Conservation (phyloP, 2,113 vertebrate species). For the Ariopsis seemanni region DNA sequence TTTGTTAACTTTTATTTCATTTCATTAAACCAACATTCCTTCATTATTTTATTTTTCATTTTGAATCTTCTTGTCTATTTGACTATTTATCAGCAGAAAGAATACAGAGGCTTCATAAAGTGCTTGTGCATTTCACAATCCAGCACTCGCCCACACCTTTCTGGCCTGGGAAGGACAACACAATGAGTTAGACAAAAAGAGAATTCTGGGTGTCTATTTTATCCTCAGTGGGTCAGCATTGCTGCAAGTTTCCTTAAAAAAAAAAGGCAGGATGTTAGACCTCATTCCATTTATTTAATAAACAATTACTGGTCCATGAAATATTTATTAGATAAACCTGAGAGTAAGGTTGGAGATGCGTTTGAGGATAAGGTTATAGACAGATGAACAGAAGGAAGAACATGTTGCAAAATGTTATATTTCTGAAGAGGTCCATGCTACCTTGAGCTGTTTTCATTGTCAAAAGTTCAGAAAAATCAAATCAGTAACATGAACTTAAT, state of each 20-base stretch:
- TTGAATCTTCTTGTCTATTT: background rate
- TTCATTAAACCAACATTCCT: conserved; percentile 1
- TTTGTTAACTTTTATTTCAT: background rate
- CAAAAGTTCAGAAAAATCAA: background rate
- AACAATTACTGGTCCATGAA: background rate
- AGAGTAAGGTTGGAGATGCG: background rate
- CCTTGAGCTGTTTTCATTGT: background rate
- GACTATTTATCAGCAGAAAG: background rate
- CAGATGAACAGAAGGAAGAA: background rate
- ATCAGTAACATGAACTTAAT: background rate
- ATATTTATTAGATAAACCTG: background rate
- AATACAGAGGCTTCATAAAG: background rate
- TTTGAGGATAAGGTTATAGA: background rate
- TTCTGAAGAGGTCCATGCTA: background rate
- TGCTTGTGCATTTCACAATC: conserved; percentile 18
- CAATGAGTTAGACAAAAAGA: background rate
- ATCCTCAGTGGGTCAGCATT: background rate
- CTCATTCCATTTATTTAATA: background rate
- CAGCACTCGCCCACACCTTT: background rate
- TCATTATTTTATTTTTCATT: background rate
- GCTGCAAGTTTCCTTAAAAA: background rate
- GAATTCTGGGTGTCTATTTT: background rate
- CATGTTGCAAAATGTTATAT: background rate
- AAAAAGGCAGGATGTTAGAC: background rate
- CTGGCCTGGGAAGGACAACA: background rate